Base-by-base conservation (phyloP, 64 coral and sea anemone species). In the Pachyseris speciosa region DNA sequence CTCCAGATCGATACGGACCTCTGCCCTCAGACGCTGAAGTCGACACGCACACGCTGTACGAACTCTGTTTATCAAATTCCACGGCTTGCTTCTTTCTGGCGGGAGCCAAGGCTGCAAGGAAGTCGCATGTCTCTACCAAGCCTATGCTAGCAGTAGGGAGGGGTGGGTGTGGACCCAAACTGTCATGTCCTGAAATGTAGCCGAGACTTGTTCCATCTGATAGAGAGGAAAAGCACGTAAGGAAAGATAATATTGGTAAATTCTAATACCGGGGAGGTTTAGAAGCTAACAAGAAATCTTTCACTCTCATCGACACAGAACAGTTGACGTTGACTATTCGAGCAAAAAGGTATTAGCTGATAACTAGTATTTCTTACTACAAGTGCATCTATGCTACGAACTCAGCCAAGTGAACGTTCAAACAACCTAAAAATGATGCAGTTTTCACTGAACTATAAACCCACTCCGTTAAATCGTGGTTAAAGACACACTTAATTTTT, bases 141-240 rank as follows among this genome's bases (percentile, higher is more conserved):
- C 8, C 77, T 4, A 53, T 53, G 29, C 55, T 57, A 37, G 12
- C 29, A 15, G 15, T 59, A 9, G 20, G 52, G 2, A 81, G 22
- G 19, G 51, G 77, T 24, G 28, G 31, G 33, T 81, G 20, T 19
- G 19, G 61, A 32, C 33, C 26, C 29, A 81, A 38, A 16, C 12
- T 9, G 20, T 57, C 77, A 20, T 81, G 48, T 5, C 45, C 75
- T 36, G 75, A 33, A 50, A 53, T 53, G 30, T 79, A 57, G 11
- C 75, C 77, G 9, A 26, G 51, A 61, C 77, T 81, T 37, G 33
- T 61, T 20, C 77, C 37, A 40, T 81, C 77, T 81, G 55, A 37
- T 20, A 37, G 11, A 16, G 43, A 50, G 9, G n/a, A 59, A 1
- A 33, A 33, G 32, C 9, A 27, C 32, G 65, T 33, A 15, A 37